phyloP scores from a whole-genome alignment of 1,140 invertebrate species.

The Globodera ellingtonae region DNA sequence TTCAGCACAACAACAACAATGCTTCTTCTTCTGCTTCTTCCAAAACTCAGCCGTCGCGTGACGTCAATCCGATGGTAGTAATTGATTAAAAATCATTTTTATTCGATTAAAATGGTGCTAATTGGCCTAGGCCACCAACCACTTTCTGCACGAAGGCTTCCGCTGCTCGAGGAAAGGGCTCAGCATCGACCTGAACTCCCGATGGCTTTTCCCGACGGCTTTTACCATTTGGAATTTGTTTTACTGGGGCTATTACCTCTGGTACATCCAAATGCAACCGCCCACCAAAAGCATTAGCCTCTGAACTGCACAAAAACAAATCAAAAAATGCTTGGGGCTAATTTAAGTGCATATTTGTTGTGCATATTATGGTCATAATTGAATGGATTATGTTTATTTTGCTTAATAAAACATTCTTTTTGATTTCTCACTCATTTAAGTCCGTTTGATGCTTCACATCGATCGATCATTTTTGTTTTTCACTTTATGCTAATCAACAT shows the following conservation, averaged over 20 bases:
- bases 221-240: slow-evolving; percentile 27
- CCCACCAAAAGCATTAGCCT: background rate
- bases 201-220: slow-evolving; percentile 22
- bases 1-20: background rate
- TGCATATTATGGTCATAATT: too few species aligned
- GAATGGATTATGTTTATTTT: too few species aligned
- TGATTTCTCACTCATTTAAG: too few species aligned
- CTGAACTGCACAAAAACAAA: background rate
- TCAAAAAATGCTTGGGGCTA: too few species aligned
- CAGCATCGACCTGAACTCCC: slow-evolving; percentile 6
- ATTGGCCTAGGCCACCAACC: slow-evolving; percentile 9
- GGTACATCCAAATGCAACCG: slow-evolving; percentile 2
- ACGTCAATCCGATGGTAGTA: slow-evolving; percentile 20
- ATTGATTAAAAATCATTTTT: background rate
- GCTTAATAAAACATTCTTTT: too few species aligned
- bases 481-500: too few species aligned
- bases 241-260: slow-evolving; percentile 28
- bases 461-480: too few species aligned
- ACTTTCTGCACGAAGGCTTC: slow-evolving; percentile 18
- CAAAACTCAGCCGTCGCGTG: background rate
- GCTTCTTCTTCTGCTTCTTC: too few species aligned
- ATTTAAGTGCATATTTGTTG: too few species aligned
- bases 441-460: too few species aligned
- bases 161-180: slow-evolving; percentile 14
- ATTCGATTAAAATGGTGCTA: background rate